Conservation (phyloP, 2,888 invertebrate genomes). For the Stramonita haemastoma region DNA sequence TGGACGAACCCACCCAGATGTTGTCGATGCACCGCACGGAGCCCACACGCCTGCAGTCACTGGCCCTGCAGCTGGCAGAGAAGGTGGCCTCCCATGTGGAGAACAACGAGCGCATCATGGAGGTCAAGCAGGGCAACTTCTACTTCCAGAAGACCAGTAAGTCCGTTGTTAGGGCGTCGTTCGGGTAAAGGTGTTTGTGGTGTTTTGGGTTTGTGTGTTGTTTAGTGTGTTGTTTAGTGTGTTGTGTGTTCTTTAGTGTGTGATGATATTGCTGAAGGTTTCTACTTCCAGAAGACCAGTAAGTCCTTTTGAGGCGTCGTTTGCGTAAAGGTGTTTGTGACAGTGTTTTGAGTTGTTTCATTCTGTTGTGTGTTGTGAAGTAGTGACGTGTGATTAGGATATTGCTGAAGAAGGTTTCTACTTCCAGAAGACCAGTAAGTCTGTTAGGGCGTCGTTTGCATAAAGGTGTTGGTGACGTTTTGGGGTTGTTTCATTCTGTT, state of each 20-base stretch:
- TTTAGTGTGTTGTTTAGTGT: not conserved
- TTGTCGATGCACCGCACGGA: constrained; percentile 99
- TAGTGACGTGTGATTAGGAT: not conserved
- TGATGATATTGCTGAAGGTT: not conserved
- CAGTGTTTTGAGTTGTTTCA: not conserved
- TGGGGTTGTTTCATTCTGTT: too few species aligned
- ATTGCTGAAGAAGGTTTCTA: too few species aligned
- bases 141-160: constrained; percentile 61
- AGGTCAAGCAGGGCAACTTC: constrained; percentile 79
- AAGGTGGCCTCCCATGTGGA: constrained; percentile 92
- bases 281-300: too few species aligned
- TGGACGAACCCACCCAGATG: constrained; percentile 98
- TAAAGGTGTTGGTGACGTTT: too few species aligned
- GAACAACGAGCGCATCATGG: constrained; percentile 97
- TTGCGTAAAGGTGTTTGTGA: too few species aligned
- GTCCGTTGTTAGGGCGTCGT: constrained; percentile 16
- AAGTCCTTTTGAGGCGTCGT: not conserved
- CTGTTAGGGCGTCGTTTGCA: too few species aligned
- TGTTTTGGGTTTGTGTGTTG: not conserved
- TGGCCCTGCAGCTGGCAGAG: constrained; percentile 96
- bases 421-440: too few species aligned
- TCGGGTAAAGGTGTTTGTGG: not conserved
- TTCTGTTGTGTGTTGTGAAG: not conserved
- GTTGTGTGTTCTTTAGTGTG: not conserved
- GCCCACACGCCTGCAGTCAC: constrained; percentile 96